Evolutionary conservation across 2,113 vertebrate genomes (phyloP).

Genomic region (Cyanistes caeruleus): DNA sequence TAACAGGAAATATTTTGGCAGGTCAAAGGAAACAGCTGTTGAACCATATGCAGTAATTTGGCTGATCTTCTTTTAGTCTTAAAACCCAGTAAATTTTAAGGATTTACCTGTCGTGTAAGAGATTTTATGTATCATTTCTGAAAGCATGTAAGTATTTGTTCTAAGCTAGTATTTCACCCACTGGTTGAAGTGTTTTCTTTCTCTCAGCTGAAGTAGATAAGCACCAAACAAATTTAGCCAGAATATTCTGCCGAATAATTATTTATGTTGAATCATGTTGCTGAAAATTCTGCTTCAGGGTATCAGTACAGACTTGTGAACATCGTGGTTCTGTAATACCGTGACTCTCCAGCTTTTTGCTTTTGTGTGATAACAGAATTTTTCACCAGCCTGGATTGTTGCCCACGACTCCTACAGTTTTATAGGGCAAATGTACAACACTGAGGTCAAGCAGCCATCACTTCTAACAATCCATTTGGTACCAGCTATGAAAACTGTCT

Average conservation of each 20-base stretch:
- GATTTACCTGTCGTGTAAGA: not conserved
- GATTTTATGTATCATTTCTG: not conserved
- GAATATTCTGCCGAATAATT: not conserved
- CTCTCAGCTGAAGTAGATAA: not conserved
- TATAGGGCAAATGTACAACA: not conserved
- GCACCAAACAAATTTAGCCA: not conserved
- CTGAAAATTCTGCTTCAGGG: not conserved
- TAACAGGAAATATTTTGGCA: not conserved
- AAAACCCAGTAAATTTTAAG: not conserved
- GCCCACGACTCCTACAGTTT: not conserved
- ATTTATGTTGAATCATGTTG: not conserved
- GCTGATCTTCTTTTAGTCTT: not conserved
- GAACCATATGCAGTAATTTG: not conserved
- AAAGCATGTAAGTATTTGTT: not conserved
- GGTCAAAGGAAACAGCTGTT: not conserved
- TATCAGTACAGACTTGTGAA: not conserved
- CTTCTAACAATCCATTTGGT: not conserved
- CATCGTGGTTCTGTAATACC: not conserved
- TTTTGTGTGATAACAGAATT: not conserved
- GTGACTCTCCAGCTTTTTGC: not conserved
- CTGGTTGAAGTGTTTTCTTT: not conserved
- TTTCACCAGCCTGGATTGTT: not conserved
- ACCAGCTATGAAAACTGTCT: not conserved
- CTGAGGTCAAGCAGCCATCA: not conserved
- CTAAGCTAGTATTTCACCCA: not conserved